A percentile compares a stretch with the other conserved stretches of the same genome.
Conservation (phyloP, 2,888 invertebrate genomes). For the Yponomeuta plumbellus region DNA sequence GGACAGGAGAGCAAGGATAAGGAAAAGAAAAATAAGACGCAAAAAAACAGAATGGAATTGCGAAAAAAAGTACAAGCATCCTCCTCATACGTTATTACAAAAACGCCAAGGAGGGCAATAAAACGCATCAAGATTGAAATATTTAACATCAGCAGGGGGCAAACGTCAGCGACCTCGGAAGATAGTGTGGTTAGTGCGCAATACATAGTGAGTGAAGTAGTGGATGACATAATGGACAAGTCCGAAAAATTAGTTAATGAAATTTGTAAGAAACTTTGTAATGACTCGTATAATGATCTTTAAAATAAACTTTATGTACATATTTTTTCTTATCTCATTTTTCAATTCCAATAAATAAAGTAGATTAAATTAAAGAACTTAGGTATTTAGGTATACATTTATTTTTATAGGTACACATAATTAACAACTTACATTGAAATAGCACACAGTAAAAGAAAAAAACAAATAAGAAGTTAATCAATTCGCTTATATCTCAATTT, state of each 20-base stretch:
- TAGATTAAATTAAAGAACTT: no score
- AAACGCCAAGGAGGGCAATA: background rate
- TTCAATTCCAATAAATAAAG: no score
- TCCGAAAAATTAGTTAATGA: background rate
- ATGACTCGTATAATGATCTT: background rate
- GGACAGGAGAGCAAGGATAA: background rate
- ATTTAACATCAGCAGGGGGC: background rate
- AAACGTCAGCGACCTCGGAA: slow-evolving; percentile 1
- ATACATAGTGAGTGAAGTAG: background rate
- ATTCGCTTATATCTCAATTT: no score
- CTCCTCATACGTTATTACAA: slow-evolving; percentile 3
- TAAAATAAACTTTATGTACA: background rate
- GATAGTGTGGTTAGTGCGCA: slow-evolving; percentile 2
- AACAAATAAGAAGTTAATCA: no score
- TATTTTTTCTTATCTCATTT: no score
- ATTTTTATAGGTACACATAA: no score
- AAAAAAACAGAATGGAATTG: background rate
- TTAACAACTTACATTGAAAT: no score
- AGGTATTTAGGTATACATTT: no score
- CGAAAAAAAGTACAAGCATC: no score
- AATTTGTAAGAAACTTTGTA: slow-evolving; percentile 1
- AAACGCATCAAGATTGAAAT: background rate
- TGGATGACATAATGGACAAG: slow-evolving; percentile 1
- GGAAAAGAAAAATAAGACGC: background rate
- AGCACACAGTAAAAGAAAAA: no score